Base-by-base conservation (phyloP, 2,888 invertebrate species). In the Ferdinandea cuprea region DNA sequence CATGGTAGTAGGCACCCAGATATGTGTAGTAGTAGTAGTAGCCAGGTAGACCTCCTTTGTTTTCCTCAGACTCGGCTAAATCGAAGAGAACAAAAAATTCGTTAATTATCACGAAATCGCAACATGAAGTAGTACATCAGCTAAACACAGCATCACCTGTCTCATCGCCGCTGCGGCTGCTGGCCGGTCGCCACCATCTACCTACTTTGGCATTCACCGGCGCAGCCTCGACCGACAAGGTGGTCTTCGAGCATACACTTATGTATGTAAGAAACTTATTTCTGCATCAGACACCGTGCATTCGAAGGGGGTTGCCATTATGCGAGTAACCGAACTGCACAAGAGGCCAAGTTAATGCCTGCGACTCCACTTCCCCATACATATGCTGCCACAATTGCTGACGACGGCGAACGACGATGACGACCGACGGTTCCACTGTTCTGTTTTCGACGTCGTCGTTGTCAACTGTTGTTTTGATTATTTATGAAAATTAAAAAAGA, bases 81-180 rank as follows among this genome's bases (percentile, higher is more conserved):
- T 86, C 76, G 85, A 52, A 59, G 28, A 37, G 58, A 66, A 61
- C 48, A 69, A 54, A 40, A 25, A 46, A 71, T 85, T 85, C 78
- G 86, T 87, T 89, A 88, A 89, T 89, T 89, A 89, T 87, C 86
- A 86, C 87, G 86, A 88, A 87, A 88, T 87, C 86, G 88, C 88
- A 87, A 88, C 88, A 86, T 86, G 87, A 86, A 86, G 87, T 85
- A 86, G 85, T 80, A 77, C 79, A 71, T 73, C 85, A 76, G 73
- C 71, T 83, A 72, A 73, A 71, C 76, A 72, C 81, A 81, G 80
- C 85, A 85, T 85, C 76, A 80, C 79, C 79, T 78, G 85, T 85
- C 85, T 73, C 77, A 78, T 77, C 69, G 85, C 17, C 52, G 85
- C 66, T 85, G 78, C 78, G 61, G 66, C 69, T 61, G 83, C 73